phyloP scores from a whole-genome alignment of 2,113 vertebrate genomes.

The Phaethornis superciliosus region DNA sequence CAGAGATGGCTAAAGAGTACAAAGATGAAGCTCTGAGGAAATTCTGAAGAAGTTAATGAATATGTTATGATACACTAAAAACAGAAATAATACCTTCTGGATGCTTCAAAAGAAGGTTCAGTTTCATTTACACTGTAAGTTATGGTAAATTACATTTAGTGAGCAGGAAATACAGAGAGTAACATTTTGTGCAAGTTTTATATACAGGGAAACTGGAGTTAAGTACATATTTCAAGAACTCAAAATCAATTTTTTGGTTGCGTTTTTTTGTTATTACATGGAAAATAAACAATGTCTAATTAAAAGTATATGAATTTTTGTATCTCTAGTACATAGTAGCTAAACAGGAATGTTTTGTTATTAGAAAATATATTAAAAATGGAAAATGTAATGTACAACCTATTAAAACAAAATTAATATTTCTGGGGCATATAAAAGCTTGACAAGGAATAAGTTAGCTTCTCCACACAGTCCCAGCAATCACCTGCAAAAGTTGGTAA shows the following conservation, averaged over 20 bases:
- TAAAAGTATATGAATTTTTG: not conserved
- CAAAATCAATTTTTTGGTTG: not conserved
- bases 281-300: not conserved
- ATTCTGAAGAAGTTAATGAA: slow-evolving; percentile 51
- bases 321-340: not conserved
- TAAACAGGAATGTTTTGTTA: not conserved
- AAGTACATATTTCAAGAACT: not conserved
- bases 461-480: not conserved
- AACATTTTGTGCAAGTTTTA: slow-evolving; percentile 24
- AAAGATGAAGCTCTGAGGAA: slow-evolving; percentile 40
- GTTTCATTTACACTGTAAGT: slow-evolving; percentile 84
- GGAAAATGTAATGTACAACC: not conserved
- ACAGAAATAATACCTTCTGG: slow-evolving; percentile 82
- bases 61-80: slow-evolving; percentile 63
- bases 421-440: not conserved
- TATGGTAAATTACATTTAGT: slow-evolving; percentile 79
- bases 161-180: slow-evolving; percentile 47
- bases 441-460: not conserved
- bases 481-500: not conserved
- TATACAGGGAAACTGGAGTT: not conserved
- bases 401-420: not conserved
- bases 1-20: not conserved
- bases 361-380: not conserved
- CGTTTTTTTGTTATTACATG: not conserved
- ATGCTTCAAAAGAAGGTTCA: slow-evolving; percentile 81